A percentile compares a stretch with the other conserved stretches of the same genome.
phyloP scores from a whole-genome alignment of 35 echinoderm and acorn worm species.

The Amphiura filiformis region DNA sequence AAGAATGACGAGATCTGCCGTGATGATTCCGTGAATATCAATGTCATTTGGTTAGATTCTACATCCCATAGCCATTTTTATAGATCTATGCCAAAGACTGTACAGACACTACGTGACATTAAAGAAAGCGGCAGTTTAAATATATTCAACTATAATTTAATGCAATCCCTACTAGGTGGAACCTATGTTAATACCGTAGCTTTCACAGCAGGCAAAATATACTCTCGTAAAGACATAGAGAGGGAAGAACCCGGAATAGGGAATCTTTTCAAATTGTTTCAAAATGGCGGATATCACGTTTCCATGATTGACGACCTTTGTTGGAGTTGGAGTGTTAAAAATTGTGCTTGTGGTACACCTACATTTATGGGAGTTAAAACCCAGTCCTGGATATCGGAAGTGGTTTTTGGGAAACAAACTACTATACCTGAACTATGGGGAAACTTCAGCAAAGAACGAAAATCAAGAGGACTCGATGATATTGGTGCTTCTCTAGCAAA shows the following conservation, averaged over 20 bases:
- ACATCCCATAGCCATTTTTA: constrained; percentile 89
- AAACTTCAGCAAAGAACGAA: constrained; percentile 24
- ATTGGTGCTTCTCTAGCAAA: constrained; percentile 53
- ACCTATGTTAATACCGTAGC: constrained; percentile 67
- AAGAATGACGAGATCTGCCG: no score
- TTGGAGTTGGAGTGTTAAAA: no score
- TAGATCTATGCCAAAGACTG: constrained; percentile 59
- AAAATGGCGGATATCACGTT: constrained; percentile 63
- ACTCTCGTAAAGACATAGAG: no score
- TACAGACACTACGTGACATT: constrained; percentile 45
- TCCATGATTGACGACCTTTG: constrained; percentile 77
- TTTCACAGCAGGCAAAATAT: constrained; percentile 59
- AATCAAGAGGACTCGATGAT: constrained; percentile 48
- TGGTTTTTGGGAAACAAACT: constrained; percentile 36
- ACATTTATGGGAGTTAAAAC: constrained; percentile 35
- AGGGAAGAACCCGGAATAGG: constrained; percentile 20
- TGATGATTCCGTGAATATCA: constrained; percentile 53
- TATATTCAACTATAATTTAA: constrained; percentile 73
- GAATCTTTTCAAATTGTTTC: constrained; percentile 36
- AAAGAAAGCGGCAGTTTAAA: background rate
- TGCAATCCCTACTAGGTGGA: constrained; percentile 78
- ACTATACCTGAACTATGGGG: background rate
- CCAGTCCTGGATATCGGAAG: no score
- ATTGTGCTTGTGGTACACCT: constrained; percentile 62
- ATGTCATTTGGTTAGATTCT: constrained; percentile 77